Evolutionary conservation across 2,113 vertebrate genomes (phyloP), one percentile per base, ranked within the genome.

Genomic region (Vicugna pacos): DNA sequence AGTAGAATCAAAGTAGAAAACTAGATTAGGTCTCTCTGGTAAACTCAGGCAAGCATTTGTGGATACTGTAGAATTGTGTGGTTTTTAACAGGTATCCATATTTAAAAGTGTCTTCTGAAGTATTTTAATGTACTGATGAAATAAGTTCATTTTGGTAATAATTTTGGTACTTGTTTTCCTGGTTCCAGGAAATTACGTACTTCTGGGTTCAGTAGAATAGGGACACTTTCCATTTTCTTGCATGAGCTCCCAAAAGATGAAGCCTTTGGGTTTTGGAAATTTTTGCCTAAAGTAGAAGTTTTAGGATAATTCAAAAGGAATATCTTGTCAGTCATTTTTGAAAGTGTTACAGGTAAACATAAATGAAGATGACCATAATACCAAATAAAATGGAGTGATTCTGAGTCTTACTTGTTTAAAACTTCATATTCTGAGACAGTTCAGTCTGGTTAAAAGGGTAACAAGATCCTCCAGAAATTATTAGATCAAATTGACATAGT

Each of bases 271-370:
- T 96, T 92, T 95, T 92, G 46, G 76, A 85, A 75, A 26, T 91
- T 91, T 91, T 87, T 89, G 89, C 54, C 52, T 89, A 97, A 84
- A 93, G 28, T 16, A 30, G 64, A 86, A 60, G 26, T 88, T 96
- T 90, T 83, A 87, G 54, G 14, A 54, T 93, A 86, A 85, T 96
- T 93, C 32, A 91, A 80, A 95, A 87, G n/a, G 70, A 90, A 77
- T 91, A 69, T 79, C 32, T 65, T 73, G 32, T 95, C 30, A 87
- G 64, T 96, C 92, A 81, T 26, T 94, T 89, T 89, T 6, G 26
- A 80, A 93, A 82, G 48, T 50, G 10, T 86, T 85, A 58, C 38
- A 52, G 56, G 48, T 73, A 75, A 90, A 65, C 30, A 56, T 79
- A 62, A 89, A 67, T 52, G 80, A 75, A 93, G 38, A 46, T 48